Base-by-base conservation (phyloP, 2,797 vertebrate species). In the Sebastes wilsoni region DNA sequence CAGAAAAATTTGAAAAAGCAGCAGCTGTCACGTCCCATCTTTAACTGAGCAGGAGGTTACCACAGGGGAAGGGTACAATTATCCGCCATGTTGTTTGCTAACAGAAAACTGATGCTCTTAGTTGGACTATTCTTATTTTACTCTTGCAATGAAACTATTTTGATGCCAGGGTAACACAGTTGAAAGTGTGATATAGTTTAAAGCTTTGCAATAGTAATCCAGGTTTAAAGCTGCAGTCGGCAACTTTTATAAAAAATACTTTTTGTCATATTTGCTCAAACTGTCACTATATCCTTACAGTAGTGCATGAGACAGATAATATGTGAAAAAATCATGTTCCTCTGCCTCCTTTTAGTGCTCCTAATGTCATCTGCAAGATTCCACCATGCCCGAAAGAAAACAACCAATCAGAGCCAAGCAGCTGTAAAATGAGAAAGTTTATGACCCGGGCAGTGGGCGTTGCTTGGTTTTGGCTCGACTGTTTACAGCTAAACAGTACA, bases 31-130 rank as follows among this genome's bases (percentile, higher is more conserved):
- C 42, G 66, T 75, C 32, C 56, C 28, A 12, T 62, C 52, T 72
- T 54, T 11, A 73, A 72, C 73, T 46, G 66, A 52, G 72, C 25
- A 70, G 64, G 70, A 79, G 59, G 66, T 87, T 36, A 36, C 64
- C 64, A 77, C 70, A 16, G 66, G 20, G 59, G 73, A 46, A 54
- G 42, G 38, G 14, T n/a, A 66, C 66, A 72, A 9, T 59, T 55
- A 20, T 59, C 27, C 14, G 6, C 73, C 55, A 18, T 66, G 34
- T 12, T 72, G 56, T 67, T 86, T 71, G 42, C 30, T 30, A 52
- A 66, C 9, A 18, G 12, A 49, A 79, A 76, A 73, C 54, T 12
- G 28, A 70, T 72, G 72, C 49, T 27, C 4, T 68, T 61, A 60
- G 42, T 69, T 75, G 20, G n/a, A 18, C 46, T 20, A 6, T 14